Percentiles rank a stretch among this genome's conserved stretches.
phyloP scores from a whole-genome alignment of 2,888 invertebrate species.

The Chaitophorus viminalis region DNA sequence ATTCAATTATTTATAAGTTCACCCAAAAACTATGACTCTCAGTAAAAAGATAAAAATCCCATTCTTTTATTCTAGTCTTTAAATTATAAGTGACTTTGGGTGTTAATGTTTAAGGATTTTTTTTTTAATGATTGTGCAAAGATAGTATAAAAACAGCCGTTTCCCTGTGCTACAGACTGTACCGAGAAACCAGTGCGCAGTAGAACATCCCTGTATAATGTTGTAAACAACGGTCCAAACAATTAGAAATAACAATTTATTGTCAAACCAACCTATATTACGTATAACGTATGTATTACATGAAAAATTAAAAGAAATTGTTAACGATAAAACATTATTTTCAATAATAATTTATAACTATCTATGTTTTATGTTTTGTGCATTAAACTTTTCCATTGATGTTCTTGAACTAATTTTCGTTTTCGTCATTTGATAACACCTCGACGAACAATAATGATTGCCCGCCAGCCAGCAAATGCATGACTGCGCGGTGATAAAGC shows the following conservation, averaged over 20 bases:
- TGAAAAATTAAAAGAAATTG: neutral
- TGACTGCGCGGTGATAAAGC: neutral
- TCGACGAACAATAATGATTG: neutral
- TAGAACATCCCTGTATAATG: too few relatives aligned
- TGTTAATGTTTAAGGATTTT: slow-evolving; percentile 11
- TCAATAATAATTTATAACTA: neutral
- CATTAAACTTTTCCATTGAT: slow-evolving; percentile 25
- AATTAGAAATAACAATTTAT: too few relatives aligned
- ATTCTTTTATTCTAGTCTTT: slow-evolving; percentile 25
- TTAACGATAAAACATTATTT: neutral
- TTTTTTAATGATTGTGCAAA: neutral
- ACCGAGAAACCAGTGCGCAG: too few relatives aligned
- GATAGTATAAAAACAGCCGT: too few relatives aligned
- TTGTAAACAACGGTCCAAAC: too few relatives aligned
- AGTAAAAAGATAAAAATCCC: neutral
- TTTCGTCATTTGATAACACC: neutral
- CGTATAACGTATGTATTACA: too few relatives aligned
- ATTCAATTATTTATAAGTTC: slow-evolving; percentile 6
- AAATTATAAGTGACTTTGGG: slow-evolving; percentile 8
- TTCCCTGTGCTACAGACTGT: too few relatives aligned
- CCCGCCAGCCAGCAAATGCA: too few relatives aligned
- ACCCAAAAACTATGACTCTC: neutral
- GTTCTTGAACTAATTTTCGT: neutral
- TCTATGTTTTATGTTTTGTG: slow-evolving; percentile 6
- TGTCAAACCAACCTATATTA: too few relatives aligned